phyloP scores from a whole-genome alignment of 1,140 invertebrate genomes.

The Antheraea mylitta region DNA sequence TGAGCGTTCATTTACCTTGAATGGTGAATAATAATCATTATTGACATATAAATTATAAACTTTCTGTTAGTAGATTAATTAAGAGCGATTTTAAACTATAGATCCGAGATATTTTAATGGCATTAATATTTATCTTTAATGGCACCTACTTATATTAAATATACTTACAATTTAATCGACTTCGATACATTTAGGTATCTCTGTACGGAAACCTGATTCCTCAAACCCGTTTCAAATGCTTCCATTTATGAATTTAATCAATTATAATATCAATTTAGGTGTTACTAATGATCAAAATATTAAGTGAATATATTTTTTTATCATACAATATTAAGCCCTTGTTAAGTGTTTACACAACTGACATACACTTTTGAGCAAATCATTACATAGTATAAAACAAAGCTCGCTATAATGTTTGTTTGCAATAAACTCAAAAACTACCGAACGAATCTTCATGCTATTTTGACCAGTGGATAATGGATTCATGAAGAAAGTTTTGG shows the following conservation, averaged over 20 bases:
- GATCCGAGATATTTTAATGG: conserved; percentile 46
- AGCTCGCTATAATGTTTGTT: too few species aligned
- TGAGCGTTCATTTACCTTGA: conserved; percentile 64
- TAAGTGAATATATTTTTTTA: background rate
- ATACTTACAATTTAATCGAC: conserved; percentile 4
- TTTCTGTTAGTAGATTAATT: conserved; percentile 64
- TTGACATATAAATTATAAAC: conserved; percentile 56
- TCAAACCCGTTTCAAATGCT: background rate
- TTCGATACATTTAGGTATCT: background rate
- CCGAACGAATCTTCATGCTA: too few species aligned
- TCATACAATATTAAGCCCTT: background rate
- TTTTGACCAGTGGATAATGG: too few species aligned
- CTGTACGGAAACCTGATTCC: background rate
- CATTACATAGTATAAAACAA: too few species aligned
- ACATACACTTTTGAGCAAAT: conserved; percentile 19
- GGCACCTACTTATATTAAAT: conserved; percentile 8
- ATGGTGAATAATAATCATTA: conserved; percentile 66
- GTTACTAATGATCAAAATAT: background rate
- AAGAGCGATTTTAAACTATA: conserved; percentile 44
- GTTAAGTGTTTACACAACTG: background rate
- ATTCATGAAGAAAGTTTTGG: too few species aligned
- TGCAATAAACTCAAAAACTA: too few species aligned
- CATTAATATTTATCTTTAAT: conserved; percentile 15
- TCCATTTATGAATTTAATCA: background rate
- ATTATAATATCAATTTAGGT: background rate